Conservation (phyloP, 92 coral and sea anemone genomes). For the Siderastrea siderea region DNA sequence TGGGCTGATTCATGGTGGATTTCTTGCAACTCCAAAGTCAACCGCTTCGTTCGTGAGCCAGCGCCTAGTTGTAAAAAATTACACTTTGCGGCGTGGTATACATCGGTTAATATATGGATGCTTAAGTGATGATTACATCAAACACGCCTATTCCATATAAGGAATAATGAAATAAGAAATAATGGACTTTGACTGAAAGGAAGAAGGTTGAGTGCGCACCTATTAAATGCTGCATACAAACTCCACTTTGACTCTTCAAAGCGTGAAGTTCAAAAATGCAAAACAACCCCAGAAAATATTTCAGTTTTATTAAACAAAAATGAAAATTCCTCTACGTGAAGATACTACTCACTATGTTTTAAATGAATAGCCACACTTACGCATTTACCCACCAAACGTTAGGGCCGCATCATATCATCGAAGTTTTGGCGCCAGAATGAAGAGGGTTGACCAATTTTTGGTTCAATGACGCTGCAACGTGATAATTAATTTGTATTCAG, state of each 20-base stretch:
- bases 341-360: too few species aligned
- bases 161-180: not conserved
- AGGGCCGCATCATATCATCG: too few species aligned
- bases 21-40: not conserved
- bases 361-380: too few species aligned
- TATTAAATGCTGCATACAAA: not conserved
- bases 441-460: too few species aligned
- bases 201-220: not conserved
- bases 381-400: too few species aligned
- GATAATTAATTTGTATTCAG: too few species aligned
- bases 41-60: not conserved
- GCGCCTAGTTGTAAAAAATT: slow-evolving; percentile 1
- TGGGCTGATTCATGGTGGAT: not conserved
- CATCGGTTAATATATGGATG: not conserved
- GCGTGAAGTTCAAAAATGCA: not conserved
- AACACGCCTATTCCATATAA: not conserved
- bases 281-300: not conserved
- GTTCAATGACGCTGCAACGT: too few species aligned
- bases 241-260: not conserved
- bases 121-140: not conserved
- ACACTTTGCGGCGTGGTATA: not conserved
- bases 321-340: too few species aligned
- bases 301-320: too few species aligned
- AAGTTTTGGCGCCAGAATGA: too few species aligned
- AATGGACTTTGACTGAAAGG: not conserved